Conservation (phyloP, 2,888 invertebrate genomes). For the Chydorus sphaericus region DNA sequence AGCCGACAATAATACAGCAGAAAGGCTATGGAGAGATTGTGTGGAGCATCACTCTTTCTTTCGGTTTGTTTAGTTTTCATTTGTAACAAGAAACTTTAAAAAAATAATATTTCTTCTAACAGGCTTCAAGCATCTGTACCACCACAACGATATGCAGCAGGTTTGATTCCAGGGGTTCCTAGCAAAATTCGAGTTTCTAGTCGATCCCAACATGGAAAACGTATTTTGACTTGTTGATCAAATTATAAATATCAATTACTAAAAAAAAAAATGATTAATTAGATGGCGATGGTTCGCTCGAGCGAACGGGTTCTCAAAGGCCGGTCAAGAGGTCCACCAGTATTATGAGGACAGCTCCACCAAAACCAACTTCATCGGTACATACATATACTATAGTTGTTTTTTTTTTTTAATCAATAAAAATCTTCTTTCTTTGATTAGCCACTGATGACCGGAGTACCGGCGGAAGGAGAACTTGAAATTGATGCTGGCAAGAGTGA, state of each 20-base stretch:
- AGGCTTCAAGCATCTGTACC: constrained; percentile 84
- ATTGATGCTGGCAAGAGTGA: constrained; percentile 14
- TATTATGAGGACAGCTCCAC: constrained; percentile 72
- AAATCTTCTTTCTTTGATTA: no score
- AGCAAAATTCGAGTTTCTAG: constrained; percentile 93
- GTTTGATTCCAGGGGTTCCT: constrained; percentile 72
- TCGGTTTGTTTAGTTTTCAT: constrained; percentile 39
- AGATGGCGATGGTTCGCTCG: no score
- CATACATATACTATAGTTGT: no score
- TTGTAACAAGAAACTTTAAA: not conserved
- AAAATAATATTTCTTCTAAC: constrained; percentile 12
- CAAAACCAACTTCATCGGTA: constrained; percentile 6
- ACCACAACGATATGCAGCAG: constrained; percentile 52
- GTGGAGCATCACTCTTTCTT: constrained; percentile 99
- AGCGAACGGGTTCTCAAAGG: constrained; percentile 3
- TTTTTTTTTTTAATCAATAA: no score
- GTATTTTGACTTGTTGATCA: constrained; percentile 25
- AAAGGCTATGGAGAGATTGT: constrained; percentile 96
- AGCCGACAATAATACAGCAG: constrained; percentile 85
- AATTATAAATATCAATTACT: no score
- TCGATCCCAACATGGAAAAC: constrained; percentile 89
- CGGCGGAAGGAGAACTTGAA: constrained; percentile 15
- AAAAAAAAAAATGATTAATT: no score
- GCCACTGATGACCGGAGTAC: constrained; percentile 14
- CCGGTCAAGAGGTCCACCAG: constrained; percentile 61